These are phyloP conservation scores for Cheirogaleus medius DNA, from an alignment of 2,113 vertebrate species.

Conservation along the genomic window DNA sequence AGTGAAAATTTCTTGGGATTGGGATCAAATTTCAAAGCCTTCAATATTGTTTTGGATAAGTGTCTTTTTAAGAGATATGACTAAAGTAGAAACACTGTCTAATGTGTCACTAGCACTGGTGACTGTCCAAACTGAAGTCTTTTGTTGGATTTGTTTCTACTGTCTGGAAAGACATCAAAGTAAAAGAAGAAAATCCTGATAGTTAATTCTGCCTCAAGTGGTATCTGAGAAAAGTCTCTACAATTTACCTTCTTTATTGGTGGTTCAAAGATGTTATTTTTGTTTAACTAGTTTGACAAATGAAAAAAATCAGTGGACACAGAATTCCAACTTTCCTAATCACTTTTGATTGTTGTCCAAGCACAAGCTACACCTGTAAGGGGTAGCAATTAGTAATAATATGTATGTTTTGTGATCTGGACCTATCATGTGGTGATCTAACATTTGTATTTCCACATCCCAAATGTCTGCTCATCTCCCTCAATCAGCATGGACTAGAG, in stretches of 20 bases:
- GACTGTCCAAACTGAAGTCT: neutral
- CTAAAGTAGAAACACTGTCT: neutral
- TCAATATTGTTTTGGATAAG: neutral
- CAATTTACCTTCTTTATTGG: neutral
- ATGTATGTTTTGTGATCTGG: neutral
- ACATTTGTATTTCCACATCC: neutral
- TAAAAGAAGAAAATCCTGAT: neutral
- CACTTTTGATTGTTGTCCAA: neutral
- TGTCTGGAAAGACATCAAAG: neutral
- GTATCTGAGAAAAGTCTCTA: neutral
- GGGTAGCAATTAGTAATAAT: neutral
- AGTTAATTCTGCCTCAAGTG: neutral
- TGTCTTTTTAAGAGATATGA: neutral
- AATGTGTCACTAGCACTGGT: neutral
- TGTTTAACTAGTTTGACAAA: neutral
- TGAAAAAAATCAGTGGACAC: neutral
- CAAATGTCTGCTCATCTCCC: neutral
- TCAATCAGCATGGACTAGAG: neutral
- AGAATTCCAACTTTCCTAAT: neutral
- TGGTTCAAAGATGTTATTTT: neutral
- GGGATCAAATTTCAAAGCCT: neutral
- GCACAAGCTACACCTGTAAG: neutral
- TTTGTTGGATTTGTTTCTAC: neutral
- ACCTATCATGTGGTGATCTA: neutral
- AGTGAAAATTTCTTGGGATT: neutral